Conservation (phyloP, 2,888 invertebrate genomes). For the Eristalis tenax region DNA sequence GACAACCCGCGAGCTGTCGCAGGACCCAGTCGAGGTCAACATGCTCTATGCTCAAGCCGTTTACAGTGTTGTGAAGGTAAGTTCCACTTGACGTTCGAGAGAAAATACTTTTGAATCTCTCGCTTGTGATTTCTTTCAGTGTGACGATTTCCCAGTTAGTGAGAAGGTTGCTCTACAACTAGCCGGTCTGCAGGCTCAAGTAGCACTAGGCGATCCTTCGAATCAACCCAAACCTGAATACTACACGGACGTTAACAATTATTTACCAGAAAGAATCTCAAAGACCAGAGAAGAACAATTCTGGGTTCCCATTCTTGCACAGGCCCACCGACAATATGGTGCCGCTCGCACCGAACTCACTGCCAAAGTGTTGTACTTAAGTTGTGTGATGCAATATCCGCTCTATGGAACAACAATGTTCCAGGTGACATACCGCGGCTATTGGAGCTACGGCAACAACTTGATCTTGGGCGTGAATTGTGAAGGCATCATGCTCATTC, state of each 20-base stretch:
- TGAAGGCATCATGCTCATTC: conserved; percentile 94
- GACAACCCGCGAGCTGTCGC: conserved; percentile 93
- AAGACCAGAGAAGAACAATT: conserved; percentile 90
- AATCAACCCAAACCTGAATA: conserved; percentile 89
- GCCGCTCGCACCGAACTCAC: conserved; percentile 95
- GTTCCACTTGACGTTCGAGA: neutral
- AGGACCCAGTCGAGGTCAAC: conserved; percentile 97
- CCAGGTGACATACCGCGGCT: conserved; percentile 95
- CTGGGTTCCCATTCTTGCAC: conserved; percentile 93
- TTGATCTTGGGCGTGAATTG: conserved; percentile 93
- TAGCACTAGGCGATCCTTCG: conserved; percentile 92
- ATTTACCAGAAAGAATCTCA: conserved; percentile 92
- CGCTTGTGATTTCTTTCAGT: conserved; percentile 81
- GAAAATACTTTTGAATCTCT: neutral
- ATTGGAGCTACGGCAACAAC: conserved; percentile 91
- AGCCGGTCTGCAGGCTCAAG: conserved; percentile 96
- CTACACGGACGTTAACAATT: conserved; percentile 95
- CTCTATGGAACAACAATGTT: conserved; percentile 93
- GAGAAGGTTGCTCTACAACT: conserved; percentile 96
- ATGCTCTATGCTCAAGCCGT: conserved; percentile 97
- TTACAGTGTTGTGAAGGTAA: conserved; percentile 95
- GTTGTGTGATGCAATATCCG: conserved; percentile 98
- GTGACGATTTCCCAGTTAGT: conserved; percentile 96
- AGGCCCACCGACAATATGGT: conserved; percentile 94
- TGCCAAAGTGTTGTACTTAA: conserved; percentile 95